Percentiles rank a stretch among this genome's conserved stretches.
These are phyloP conservation scores for Mongoloraphidia duomilia DNA, from an alignment of 2,888 invertebrate species.

Conservation along the genomic window DNA sequence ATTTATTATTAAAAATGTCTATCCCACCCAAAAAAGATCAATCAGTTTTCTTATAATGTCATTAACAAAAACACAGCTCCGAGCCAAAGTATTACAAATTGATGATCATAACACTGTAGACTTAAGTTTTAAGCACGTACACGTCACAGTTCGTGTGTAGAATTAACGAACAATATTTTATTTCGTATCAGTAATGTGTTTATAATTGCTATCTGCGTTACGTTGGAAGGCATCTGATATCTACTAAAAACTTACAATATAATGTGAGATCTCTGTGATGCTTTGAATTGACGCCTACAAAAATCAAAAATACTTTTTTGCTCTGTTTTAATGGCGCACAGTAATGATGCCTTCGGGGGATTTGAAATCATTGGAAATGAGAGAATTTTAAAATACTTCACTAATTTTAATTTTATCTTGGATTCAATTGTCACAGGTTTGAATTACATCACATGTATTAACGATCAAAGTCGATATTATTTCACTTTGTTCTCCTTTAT, in stretches of 20 bases:
- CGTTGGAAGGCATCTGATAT: neutral
- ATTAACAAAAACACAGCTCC: slow-evolving; percentile 28
- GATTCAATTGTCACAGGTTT: too few relatives aligned
- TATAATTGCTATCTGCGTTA: slow-evolving; percentile 4
- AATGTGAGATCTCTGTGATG: neutral
- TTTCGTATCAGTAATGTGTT: slow-evolving; percentile 5
- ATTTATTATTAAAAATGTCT: slow-evolving; percentile 4
- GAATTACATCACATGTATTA: too few relatives aligned
- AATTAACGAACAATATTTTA: neutral
- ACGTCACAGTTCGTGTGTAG: neutral
- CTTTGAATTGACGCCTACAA: neutral
- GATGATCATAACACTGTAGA: slow-evolving; percentile 19
- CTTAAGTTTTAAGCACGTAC: slow-evolving; percentile 14
- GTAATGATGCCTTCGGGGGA: too few relatives aligned
- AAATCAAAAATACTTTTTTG: neutral
- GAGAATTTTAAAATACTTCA: too few relatives aligned
- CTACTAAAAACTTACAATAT: neutral
- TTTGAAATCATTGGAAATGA: too few relatives aligned
- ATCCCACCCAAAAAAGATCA: slow-evolving; percentile 7
- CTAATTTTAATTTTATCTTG: too few relatives aligned
- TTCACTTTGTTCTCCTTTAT: too few relatives aligned
- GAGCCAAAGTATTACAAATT: slow-evolving; percentile 23
- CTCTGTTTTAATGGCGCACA: neutral
- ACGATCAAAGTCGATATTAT: too few relatives aligned
- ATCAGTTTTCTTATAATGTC: slow-evolving; percentile 12